Base-by-base conservation (phyloP, 2,888 invertebrate species). In the Sinohyriopsis cumingii region DNA sequence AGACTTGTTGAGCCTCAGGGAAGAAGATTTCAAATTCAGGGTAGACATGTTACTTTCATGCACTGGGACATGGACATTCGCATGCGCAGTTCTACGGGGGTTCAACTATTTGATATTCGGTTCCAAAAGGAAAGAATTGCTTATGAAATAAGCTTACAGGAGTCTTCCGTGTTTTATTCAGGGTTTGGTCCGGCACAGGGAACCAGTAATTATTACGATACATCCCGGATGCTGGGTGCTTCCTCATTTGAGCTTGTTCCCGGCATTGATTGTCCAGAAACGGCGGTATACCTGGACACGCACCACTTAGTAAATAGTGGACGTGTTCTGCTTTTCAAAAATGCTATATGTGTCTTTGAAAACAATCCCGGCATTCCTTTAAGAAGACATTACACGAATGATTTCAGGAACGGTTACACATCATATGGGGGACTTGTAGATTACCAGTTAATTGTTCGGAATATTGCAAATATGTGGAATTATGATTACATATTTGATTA, bases 401-500 rank as follows among this genome's bases (percentile, higher is more conserved):
- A 79, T 62, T 63, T 24, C n/a, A 61, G 69, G 15, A 78, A 75
- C 0, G 78, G 80, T 0, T 84, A 78, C 59, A 69, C 55, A 18
- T 73, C 69, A 59, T 85, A 82, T 59, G 84, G 83, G 0, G 86
- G 85, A 0, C 67, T 83, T 25, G 79, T 81, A 1, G 84, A 82
- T 65, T 79, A 84, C 65, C 77, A 78, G 24, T 72, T 88, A 12
- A 81, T 87, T 20, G 81, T 88, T 5, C 65, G 87, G 33, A 75
- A 82, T 60, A 84, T 87, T 54, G 77, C 82, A 20, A 84, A 73
- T 68, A 74, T 86, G 19, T 82, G 84, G 80, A 85, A 84, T 69
- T 82, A 80, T 67, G 87, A 88, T 74, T 88, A 85, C 67, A 80
- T 88, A 18, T 81, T 88, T 63, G 87, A 88, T 71, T 85, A 84